Percentiles rank a stretch among this genome's conserved stretches.
Evolutionary conservation across 2,797 vertebrate genomes (phyloP).

Genomic region (Coreius guichenoti): DNA sequence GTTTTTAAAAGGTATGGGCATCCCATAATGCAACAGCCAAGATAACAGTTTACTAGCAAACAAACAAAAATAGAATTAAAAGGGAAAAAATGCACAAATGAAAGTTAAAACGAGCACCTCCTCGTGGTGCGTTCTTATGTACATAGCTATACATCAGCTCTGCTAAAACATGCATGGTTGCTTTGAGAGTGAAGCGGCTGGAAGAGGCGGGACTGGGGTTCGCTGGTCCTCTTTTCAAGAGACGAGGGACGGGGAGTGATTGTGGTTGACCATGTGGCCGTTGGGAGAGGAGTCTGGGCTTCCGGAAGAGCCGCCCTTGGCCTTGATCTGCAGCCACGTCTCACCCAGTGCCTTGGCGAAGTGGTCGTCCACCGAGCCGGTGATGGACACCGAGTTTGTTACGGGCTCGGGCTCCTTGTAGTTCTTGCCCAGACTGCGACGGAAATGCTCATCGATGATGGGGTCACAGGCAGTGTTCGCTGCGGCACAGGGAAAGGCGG

Average conservation of each 20-base stretch:
- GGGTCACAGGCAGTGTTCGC: conserved; percentile 87
- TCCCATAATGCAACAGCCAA: conserved; percentile 76
- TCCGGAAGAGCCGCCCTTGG: conserved; percentile 87
- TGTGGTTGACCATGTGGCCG: conserved; percentile 93
- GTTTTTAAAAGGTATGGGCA: conserved; percentile 75
- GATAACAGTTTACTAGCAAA: conserved; percentile 77
- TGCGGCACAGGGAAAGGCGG: background rate
- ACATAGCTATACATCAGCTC: conserved; percentile 79
- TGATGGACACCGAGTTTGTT: conserved; percentile 97
- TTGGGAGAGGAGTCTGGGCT: conserved; percentile 93
- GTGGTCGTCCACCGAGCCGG: conserved; percentile 96
- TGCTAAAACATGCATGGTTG: conserved; percentile 81
- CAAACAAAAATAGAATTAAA: conserved; percentile 59
- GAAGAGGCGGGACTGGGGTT: conserved; percentile 16
- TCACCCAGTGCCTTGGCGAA: conserved; percentile 98
- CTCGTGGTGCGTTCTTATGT: conserved; percentile 75
- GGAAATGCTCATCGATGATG: conserved; percentile 98
- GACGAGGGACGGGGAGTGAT: conserved; percentile 94
- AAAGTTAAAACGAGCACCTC: conserved; percentile 67
- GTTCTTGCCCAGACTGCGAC: conserved; percentile 96
- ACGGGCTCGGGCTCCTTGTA: conserved; percentile 95
- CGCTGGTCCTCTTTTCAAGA: conserved; percentile 82
- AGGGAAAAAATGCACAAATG: conserved; percentile 36
- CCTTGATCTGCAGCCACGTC: conserved; percentile 97
- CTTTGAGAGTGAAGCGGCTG: conserved; percentile 49